Conservation (phyloP, 2,888 invertebrate species). For the Eretmocerus hayati region DNA sequence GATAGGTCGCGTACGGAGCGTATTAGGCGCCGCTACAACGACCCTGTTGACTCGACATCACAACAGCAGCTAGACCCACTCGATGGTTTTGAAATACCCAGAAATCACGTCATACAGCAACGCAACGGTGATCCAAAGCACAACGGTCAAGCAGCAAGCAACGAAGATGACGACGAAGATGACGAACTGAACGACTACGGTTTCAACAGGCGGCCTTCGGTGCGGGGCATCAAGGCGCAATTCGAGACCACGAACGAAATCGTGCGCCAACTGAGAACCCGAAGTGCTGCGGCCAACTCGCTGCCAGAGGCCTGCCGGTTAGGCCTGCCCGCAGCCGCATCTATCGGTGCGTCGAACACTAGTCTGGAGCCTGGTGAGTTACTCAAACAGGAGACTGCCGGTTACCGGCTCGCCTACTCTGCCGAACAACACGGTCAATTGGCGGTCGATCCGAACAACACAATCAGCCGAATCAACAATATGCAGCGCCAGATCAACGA, state of each 20-base stretch:
- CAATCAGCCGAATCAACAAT: slow-evolving; percentile 41
- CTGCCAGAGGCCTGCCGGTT: slow-evolving; percentile 29
- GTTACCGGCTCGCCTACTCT: slow-evolving; percentile 18
- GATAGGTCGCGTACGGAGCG: slow-evolving; percentile 77
- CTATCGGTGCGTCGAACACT: slow-evolving; percentile 1
- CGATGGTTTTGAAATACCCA: slow-evolving; percentile 25
- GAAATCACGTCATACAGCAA: neutral
- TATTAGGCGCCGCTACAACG: slow-evolving; percentile 63
- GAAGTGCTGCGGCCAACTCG: slow-evolving; percentile 40
- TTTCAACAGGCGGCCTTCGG: slow-evolving; percentile 81
- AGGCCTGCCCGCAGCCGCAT: slow-evolving; percentile 26
- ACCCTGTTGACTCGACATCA: slow-evolving; percentile 25
- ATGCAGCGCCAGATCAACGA: slow-evolving; percentile 41
- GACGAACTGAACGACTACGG: slow-evolving; percentile 90
- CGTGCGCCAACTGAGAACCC: slow-evolving; percentile 72
- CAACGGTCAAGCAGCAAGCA: slow-evolving; percentile 35
- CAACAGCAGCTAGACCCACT: slow-evolving; percentile 45
- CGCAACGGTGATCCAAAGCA: neutral
- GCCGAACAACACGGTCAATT: slow-evolving; percentile 27
- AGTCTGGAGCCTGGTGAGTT: too few relatives aligned
- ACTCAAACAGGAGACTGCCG: slow-evolving; percentile 11
- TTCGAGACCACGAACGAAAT: slow-evolving; percentile 75
- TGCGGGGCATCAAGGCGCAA: slow-evolving; percentile 82
- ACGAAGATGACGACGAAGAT: slow-evolving; percentile 66
- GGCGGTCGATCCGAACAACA: too few relatives aligned